Evolutionary conservation across 2,797 vertebrate species (phyloP).

Genomic region (Sebastes reedi): DNA sequence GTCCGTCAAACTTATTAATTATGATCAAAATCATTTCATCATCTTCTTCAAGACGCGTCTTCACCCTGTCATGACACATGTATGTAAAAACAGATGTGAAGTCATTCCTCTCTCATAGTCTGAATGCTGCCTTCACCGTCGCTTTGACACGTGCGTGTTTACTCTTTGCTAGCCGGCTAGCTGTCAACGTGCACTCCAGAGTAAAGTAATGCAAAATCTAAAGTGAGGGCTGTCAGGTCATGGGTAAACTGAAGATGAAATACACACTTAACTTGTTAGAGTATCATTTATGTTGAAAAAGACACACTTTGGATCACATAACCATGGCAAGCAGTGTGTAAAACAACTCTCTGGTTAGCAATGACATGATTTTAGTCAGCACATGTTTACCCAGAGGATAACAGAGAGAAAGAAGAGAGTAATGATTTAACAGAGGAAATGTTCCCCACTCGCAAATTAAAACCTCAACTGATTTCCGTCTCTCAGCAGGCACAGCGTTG

Average conservation of each 20-base stretch:
- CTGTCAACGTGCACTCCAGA: background rate
- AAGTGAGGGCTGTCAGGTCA: background rate
- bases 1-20: background rate
- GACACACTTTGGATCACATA: background rate
- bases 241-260: background rate
- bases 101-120: background rate
- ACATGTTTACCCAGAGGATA: background rate
- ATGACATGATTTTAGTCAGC: background rate
- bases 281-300: background rate
- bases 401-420: background rate
- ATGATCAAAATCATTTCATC: background rate
- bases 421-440: background rate
- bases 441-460: background rate
- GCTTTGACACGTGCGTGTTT: background rate
- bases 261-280: background rate
- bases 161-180: background rate
- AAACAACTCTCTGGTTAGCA: background rate
- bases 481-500: background rate
- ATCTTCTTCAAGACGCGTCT: background rate
- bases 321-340: background rate
- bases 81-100: background rate
- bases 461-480: background rate
- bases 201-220: background rate
- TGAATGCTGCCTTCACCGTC: background rate
- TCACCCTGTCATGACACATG: too few species aligned